Percentiles rank a stretch among this genome's conserved stretches.
These are phyloP conservation scores for Tuberolachnus salignus DNA, from an alignment of 2,888 invertebrate species.

Conservation along the genomic window DNA sequence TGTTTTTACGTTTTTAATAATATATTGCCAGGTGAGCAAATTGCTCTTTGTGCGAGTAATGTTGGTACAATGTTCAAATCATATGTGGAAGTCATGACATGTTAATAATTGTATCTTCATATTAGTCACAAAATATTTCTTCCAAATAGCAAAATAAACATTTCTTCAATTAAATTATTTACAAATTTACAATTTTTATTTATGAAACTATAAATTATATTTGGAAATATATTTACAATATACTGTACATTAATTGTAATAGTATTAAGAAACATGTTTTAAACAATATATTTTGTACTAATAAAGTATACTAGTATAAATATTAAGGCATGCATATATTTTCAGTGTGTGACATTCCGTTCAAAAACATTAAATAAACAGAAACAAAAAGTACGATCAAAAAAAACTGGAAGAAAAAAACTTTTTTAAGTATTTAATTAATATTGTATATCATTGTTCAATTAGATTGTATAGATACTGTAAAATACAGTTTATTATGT, in stretches of 20 bases:
- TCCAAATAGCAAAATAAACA: too few species aligned
- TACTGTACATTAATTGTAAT: background rate
- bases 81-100: too few species aligned
- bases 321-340: constrained; percentile 18
- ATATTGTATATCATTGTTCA: background rate
- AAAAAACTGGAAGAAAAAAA: constrained; percentile 36
- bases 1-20: too few species aligned
- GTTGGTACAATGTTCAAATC: too few species aligned
- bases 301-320: background rate
- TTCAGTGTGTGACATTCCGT: constrained; percentile 48
- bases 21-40: too few species aligned
- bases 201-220: background rate
- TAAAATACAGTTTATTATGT: background rate
- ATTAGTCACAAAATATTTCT: too few species aligned
- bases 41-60: too few species aligned
- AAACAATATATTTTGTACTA: background rate
- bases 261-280: background rate
- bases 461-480: background rate
- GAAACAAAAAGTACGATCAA: constrained; percentile 27
- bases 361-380: constrained; percentile 39
- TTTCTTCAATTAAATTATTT: background rate
- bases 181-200: background rate
- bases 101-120: too few species aligned
- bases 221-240: too few species aligned
- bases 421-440: constrained; percentile 35